Base-by-base conservation (phyloP, 2,888 invertebrate species). In the Caenorhabditis wallacei region DNA sequence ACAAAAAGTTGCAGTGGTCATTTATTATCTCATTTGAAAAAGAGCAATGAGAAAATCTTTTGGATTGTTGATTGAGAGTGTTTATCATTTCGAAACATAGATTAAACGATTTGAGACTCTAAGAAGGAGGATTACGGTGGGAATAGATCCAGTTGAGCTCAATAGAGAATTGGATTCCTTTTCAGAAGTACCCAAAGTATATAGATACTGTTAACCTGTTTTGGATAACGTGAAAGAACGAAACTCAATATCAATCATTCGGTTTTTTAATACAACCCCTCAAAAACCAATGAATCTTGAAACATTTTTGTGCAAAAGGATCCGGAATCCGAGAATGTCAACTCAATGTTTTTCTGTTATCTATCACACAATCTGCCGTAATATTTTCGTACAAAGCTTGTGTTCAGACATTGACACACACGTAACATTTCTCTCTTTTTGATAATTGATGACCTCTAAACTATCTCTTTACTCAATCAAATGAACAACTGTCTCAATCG, bases 391-490 rank as follows among this genome's bases (percentile, higher is more conserved):
- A 76, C 61, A 56, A 69, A 22, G 13, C 75, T 51, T 51, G 35
- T 61, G 64, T 64, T 64, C 64, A 66, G n/a, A n/a, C n/a, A 66
- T 66, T 66, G 53, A 26, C 66, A 59, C 43, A 56, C 61, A 53
- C 40, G 35, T 35, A 66, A 53, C 66, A 37, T 63, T 72, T 48
- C 30, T 72, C 74, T 64, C 56, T 68, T 68, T 69, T 69, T 76
- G 68, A 76, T 76, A 76, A 76, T 76, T 61, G 76, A 76, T 76
- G 76, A 76, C 76, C 76, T 68, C 68, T 20, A 43, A 66, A 74
- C 74, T 59, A 46, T 74, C 35, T 37, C 57, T 20, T 48, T 30
- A 20, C 66, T 63, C 76, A 61, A 66, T 26, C n/a, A 40, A 30
- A 54, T 46, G 63, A 26, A 24, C 63, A 59, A 57, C 64, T 69